These are phyloP conservation scores for Xenopus borealis DNA, from an alignment of 2,113 vertebrate species.

Conservation along the genomic window DNA sequence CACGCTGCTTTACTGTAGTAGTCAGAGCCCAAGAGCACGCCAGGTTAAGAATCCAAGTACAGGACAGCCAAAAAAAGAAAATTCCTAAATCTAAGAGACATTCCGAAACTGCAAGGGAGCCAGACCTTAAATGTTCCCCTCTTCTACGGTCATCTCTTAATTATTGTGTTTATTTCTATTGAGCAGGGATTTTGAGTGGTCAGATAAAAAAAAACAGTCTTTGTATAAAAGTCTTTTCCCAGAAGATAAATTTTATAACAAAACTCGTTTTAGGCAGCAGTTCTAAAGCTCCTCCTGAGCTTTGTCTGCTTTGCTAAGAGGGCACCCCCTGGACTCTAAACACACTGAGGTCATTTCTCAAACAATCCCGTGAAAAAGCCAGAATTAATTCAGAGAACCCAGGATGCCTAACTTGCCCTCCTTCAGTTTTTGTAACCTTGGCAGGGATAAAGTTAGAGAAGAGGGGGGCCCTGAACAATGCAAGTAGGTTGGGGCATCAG, in stretches of 20 bases:
- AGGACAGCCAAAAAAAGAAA: constrained; percentile 46
- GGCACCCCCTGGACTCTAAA: constrained; percentile 15
- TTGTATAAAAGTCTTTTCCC: not conserved
- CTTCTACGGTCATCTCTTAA: constrained; percentile 24
- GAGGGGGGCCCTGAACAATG: too few relatives aligned
- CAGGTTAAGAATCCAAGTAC: constrained; percentile 49
- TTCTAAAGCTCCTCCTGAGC: not conserved
- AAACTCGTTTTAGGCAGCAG: not conserved
- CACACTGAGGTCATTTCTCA: too few relatives aligned
- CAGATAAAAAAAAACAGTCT: constrained; percentile 11
- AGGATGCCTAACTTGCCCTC: too few relatives aligned
- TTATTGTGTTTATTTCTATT: constrained; percentile 26
- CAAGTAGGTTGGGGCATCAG: too few relatives aligned
- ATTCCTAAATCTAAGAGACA: constrained; percentile 54
- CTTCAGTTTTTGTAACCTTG: too few relatives aligned
- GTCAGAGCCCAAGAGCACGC: constrained; percentile 23
- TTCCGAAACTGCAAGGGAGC: constrained; percentile 55
- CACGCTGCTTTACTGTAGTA: constrained; percentile 21
- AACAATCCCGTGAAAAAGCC: too few relatives aligned
- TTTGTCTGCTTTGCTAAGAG: not conserved
- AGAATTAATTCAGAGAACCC: too few relatives aligned
- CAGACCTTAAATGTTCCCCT: constrained; percentile 49
- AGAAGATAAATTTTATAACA: not conserved
- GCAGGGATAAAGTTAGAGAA: too few relatives aligned
- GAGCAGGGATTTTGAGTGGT: constrained; percentile 20